Percentiles rank a stretch among this genome's conserved stretches.
Conservation (phyloP, 2,888 invertebrate genomes). For the Abrostola triplasia region DNA sequence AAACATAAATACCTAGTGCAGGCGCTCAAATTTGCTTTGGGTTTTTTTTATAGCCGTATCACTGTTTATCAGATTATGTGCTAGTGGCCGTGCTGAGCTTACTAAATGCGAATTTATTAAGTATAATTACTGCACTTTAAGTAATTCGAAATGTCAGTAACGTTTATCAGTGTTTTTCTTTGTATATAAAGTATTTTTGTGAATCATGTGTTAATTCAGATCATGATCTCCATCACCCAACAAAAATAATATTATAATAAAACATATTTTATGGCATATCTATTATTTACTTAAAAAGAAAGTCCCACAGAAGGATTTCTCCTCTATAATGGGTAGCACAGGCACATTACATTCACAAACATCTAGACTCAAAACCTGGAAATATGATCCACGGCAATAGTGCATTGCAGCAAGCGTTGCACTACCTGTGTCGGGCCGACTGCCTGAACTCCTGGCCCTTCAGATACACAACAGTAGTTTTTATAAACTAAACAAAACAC, state of each 20-base stretch:
- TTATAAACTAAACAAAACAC: neutral
- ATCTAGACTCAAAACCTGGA: slow-evolving; percentile 2
- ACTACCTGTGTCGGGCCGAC: neutral
- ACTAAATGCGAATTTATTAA: too few relatives aligned
- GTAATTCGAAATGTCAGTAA: too few relatives aligned
- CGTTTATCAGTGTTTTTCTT: too few relatives aligned
- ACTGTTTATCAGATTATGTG: too few relatives aligned
- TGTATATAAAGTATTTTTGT: too few relatives aligned
- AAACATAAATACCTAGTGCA: too few relatives aligned
- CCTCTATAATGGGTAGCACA: slow-evolving; percentile 2
- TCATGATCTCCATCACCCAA: too few relatives aligned
- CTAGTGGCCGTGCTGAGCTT: too few relatives aligned
- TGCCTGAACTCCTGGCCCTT: neutral
- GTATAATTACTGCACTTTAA: too few relatives aligned
- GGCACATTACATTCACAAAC: slow-evolving; percentile 2
- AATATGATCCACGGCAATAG: neutral
- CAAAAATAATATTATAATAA: neutral
- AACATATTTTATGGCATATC: neutral
- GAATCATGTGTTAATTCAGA: too few relatives aligned
- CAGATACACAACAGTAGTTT: neutral
- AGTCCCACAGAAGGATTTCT: neutral
- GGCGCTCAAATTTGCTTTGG: too few relatives aligned
- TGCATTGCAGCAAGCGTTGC: slow-evolving; percentile 1
- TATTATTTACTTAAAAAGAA: neutral
- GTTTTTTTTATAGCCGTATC: too few relatives aligned